Evolutionary conservation across 2,113 vertebrate genomes (phyloP).

Genomic region (Ginglymostoma cirratum): DNA sequence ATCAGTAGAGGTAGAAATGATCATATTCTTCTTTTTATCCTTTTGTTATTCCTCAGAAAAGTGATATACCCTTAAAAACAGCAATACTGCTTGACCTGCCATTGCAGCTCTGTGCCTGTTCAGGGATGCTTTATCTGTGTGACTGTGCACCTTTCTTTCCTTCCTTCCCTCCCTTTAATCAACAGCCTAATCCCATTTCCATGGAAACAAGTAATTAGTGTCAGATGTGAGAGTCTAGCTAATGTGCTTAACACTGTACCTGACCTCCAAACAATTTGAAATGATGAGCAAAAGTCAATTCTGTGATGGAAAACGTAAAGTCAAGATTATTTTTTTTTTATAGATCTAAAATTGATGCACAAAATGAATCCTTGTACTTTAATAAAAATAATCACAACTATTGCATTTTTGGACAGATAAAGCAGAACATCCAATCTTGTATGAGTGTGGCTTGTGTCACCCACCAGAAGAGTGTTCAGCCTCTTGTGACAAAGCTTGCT

Average conservation of each 20-base stretch:
- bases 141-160: neutral
- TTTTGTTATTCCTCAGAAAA: neutral
- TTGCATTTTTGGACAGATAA: too few species aligned
- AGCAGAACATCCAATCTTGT: too few species aligned
- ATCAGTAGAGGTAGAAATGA: neutral
- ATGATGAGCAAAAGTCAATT: neutral
- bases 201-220: conserved; percentile 6
- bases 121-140: neutral
- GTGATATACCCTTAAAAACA: neutral
- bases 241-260: neutral
- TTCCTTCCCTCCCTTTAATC: neutral
- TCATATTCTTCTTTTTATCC: neutral
- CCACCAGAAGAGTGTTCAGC: too few species aligned
- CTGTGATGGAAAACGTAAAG: neutral
- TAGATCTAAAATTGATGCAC: neutral
- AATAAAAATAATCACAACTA: neutral
- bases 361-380: neutral
- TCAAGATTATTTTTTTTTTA: neutral
- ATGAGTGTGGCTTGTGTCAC: too few species aligned
- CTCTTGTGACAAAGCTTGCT: too few species aligned
- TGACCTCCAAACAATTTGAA: neutral
- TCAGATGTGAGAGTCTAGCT: neutral
- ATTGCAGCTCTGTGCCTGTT: neutral
- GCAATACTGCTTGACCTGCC: neutral
- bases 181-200: conserved; percentile 2